A percentile compares a stretch with the other conserved stretches of the same genome.
These are phyloP conservation scores for Incurvaria masculella DNA, from an alignment of 2,888 invertebrate species.

Conservation along the genomic window DNA sequence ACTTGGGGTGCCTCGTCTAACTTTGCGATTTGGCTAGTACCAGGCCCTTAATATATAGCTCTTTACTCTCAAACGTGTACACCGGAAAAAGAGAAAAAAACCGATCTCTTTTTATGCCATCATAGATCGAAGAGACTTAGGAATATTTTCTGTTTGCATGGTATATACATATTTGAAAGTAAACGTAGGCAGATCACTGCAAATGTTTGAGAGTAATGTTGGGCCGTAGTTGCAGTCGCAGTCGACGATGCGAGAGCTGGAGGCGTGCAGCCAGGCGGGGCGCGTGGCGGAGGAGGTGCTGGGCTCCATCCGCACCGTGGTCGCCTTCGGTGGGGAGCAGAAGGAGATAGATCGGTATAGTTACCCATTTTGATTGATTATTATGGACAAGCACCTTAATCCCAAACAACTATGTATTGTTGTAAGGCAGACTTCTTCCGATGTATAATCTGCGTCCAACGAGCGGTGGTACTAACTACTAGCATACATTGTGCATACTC, in stretches of 20 bases:
- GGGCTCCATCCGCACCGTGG: conserved; percentile 61
- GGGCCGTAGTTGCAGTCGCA: conserved; percentile 43
- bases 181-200: too few relatives aligned
- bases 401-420: neutral
- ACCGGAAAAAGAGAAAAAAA: too few relatives aligned
- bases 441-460: neutral
- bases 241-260: conserved; percentile 51
- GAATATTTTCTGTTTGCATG: too few relatives aligned
- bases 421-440: neutral
- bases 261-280: conserved; percentile 66
- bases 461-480: neutral
- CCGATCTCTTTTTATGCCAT: too few relatives aligned
- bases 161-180: too few relatives aligned
- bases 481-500: neutral
- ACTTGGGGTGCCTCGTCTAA: too few relatives aligned
- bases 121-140: too few relatives aligned
- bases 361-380: neutral
- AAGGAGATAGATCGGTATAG: conserved; percentile 58
- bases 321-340: conserved; percentile 64
- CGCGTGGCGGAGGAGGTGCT: conserved; percentile 66
- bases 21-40: too few relatives aligned
- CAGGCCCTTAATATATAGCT: too few relatives aligned
- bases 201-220: too few relatives aligned
- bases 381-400: neutral
- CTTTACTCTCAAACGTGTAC: too few relatives aligned